Percentiles rank a stretch among this genome's conserved stretches.
These are phyloP conservation scores for Paragorgia papillata DNA, from an alignment of 92 coral and sea anemone species.

Conservation along the genomic window DNA sequence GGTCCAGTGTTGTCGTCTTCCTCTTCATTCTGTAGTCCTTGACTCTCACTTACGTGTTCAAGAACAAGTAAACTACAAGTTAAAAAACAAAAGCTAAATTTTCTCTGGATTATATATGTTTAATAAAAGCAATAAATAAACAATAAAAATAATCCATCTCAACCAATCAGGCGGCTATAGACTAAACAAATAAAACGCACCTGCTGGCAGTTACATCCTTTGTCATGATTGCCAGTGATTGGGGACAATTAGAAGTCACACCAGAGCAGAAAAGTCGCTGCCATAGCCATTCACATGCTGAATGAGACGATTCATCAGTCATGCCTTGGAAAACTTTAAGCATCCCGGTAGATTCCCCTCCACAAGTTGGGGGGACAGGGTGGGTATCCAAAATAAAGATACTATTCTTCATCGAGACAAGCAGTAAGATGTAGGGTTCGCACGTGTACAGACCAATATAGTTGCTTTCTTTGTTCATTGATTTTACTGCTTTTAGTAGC, in stretches of 20 bases:
- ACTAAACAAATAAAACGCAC: background rate
- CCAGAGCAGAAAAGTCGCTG: conserved; percentile 44
- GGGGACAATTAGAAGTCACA: background rate
- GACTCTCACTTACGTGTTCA: no score
- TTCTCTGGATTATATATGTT: no score
- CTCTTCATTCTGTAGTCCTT: no score
- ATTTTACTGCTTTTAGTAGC: conserved; percentile 27
- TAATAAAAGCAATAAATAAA: no score
- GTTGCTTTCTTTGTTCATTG: background rate
- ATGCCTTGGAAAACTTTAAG: conserved; percentile 1
- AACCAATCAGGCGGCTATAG: no score
- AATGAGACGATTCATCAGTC: background rate
- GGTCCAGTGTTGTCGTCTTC: no score
- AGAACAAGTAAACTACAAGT: no score
- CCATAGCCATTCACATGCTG: conserved; percentile 41
- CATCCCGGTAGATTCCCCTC: background rate
- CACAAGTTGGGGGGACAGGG: conserved; percentile 43
- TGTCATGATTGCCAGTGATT: conserved; percentile 38
- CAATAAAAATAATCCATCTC: no score
- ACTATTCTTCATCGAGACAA: conserved; percentile 16
- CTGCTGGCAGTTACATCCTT: background rate
- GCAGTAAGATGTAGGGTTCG: conserved; percentile 44
- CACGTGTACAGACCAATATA: conserved; percentile 42
- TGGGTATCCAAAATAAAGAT: conserved; percentile 54
- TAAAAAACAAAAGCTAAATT: no score